These are phyloP conservation scores for Molanna angustata DNA, from an alignment of 2,888 invertebrate species.

Conservation along the genomic window DNA sequence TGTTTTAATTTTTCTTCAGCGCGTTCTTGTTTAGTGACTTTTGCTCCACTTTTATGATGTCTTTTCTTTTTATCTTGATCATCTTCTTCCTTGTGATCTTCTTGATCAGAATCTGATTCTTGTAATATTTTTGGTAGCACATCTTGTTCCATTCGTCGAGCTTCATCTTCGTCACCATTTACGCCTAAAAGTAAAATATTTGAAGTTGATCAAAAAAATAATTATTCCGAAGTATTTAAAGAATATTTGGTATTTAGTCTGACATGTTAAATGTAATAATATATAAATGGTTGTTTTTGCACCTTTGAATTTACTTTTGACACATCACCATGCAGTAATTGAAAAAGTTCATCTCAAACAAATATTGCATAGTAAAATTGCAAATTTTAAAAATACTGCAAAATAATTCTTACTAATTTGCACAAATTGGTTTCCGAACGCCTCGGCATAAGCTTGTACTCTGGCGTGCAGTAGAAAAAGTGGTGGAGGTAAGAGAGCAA, in stretches of 20 bases:
- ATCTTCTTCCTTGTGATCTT: constrained; percentile 52
- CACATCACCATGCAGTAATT: too few species aligned
- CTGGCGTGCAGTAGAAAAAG: constrained; percentile 87
- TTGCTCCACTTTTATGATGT: constrained; percentile 57
- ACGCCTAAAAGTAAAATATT: constrained; percentile 47
- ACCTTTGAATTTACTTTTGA: too few species aligned
- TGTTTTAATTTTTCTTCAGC: constrained; percentile 66
- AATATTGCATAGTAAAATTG: too few species aligned
- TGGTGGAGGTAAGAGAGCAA: constrained; percentile 73
- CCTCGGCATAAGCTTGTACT: constrained; percentile 77
- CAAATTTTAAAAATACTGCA: too few species aligned
- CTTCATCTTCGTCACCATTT: constrained; percentile 69
- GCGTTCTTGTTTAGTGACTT: constrained; percentile 62
- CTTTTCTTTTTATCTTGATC: constrained; percentile 61
- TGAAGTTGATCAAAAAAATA: not conserved
- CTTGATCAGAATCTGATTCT: constrained; percentile 69
- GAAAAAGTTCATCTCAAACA: too few species aligned
- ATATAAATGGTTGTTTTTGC: too few species aligned
- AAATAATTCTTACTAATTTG: constrained; percentile 43
- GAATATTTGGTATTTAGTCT: too few species aligned
- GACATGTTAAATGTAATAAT: too few species aligned
- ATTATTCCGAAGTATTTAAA: too few species aligned
- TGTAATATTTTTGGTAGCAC: constrained; percentile 55
- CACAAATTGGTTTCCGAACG: constrained; percentile 57
- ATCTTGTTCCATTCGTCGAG: constrained; percentile 57